Conservation (phyloP, 2,113 vertebrate species). For the Okapia johnstoni region DNA sequence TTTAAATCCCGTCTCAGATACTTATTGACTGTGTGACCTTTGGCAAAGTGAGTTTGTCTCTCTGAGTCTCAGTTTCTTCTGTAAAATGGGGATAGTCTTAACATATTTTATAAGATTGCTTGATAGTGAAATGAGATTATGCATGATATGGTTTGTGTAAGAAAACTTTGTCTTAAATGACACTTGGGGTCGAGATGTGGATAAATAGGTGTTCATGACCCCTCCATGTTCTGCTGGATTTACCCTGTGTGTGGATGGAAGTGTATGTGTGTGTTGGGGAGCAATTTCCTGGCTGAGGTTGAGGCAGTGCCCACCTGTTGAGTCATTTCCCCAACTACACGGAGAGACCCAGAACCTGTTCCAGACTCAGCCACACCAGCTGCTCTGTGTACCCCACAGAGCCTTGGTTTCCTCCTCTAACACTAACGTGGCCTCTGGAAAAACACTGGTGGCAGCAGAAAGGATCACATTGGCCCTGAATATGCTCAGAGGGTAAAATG, state of each 20-base stretch:
- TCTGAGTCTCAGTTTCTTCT: background rate
- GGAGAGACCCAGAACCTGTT: background rate
- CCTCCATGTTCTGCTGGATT: background rate
- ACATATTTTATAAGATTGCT: background rate
- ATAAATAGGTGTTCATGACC: background rate
- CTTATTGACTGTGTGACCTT: background rate
- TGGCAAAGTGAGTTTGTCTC: background rate
- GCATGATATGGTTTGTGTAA: background rate
- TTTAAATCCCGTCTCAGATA: background rate
- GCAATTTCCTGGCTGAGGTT: background rate
- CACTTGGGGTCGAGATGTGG: background rate
- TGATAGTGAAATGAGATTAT: background rate
- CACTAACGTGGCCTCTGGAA: background rate
- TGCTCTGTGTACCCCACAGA: background rate
- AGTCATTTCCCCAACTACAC: background rate
- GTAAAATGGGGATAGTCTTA: background rate
- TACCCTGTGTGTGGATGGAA: background rate
- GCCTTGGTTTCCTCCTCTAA: background rate
- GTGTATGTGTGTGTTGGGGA: background rate
- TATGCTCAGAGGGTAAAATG: background rate
- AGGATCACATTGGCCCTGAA: background rate
- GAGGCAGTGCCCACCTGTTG: background rate
- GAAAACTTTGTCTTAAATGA: background rate
- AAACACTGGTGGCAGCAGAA: background rate
- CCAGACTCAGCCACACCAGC: accelerated